Base-by-base conservation (phyloP, 2,113 vertebrate genomes). In the Strigops habroptila region DNA sequence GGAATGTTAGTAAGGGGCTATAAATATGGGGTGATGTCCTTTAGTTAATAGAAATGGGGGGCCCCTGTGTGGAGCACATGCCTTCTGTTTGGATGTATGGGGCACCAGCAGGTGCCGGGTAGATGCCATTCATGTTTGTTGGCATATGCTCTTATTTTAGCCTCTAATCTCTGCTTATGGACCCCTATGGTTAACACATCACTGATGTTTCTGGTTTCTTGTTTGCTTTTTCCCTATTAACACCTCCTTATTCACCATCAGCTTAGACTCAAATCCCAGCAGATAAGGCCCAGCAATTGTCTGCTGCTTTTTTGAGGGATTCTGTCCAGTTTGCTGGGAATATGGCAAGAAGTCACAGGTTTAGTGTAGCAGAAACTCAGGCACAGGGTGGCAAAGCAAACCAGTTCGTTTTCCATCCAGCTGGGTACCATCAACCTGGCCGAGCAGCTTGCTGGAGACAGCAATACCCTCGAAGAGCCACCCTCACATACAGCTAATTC, bases 131-230 rank as follows among this genome's bases (percentile, higher is more conserved):
- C 84, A 4, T 64, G 19, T 52, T 70, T 80, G 62, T 31, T 65
- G 63, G 68, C 44, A 6, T 27, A 19, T 6, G 69, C 3, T 91
- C 73, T 33, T 63, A 39, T 68, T 88, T 84, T 43, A 82, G 33
- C 14, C 23, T 85, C 69, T 88, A 68, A 43, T 68, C 39, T 35
- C 65, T 51, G 37, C 14, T 9, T 1, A 7, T 9, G 41, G 83
- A 9, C 64, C 68, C 52, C 12, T 0, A 0, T 0, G 0, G 5
- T 71, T 46, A 59, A 33, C 3, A 1, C 11, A 9, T 74, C 33
- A 6, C 52, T 51, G 64, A 57, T 1, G 0, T 44, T 76, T 71
- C 39, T 85, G 49, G 3, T 14, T 51, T 18, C 53, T 75, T 41
- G 9, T 14, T 11, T 37, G 6, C 15, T 9, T 35, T 39, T 57